Evolutionary conservation across 2,113 vertebrate genomes (phyloP).

Genomic region (Entosphenus tridentatus): DNA sequence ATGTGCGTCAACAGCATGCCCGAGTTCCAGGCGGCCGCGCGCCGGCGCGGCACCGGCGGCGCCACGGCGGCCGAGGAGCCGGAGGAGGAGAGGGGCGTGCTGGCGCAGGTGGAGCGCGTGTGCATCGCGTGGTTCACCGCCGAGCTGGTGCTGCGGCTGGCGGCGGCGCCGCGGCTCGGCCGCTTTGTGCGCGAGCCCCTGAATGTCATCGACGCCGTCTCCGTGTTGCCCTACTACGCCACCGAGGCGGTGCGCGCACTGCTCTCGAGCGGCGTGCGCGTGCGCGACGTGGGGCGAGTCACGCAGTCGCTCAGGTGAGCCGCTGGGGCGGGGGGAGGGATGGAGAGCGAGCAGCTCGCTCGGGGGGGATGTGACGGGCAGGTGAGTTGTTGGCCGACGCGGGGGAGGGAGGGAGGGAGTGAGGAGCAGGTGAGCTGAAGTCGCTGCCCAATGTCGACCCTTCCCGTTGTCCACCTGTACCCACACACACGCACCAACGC

Average conservation of each 20-base stretch:
- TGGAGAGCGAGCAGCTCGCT: too few relatives aligned
- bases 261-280: slow-evolving; percentile 31
- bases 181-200: slow-evolving; percentile 74
- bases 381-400: too few relatives aligned
- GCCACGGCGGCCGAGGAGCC: slow-evolving; percentile 36
- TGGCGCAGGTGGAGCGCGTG: slow-evolving; percentile 59
- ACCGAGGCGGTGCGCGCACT: slow-evolving; percentile 45
- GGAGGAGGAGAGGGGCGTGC: slow-evolving; percentile 11
- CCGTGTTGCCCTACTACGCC: slow-evolving; percentile 69
- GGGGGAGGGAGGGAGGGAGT: too few relatives aligned
- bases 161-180: slow-evolving; percentile 56
- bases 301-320: slow-evolving; percentile 48
- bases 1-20: slow-evolving; percentile 94
- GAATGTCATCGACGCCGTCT: slow-evolving; percentile 74
- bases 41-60: slow-evolving; percentile 27
- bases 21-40: slow-evolving; percentile 52
- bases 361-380: too few relatives aligned
- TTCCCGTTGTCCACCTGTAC: too few relatives aligned
- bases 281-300: slow-evolving; percentile 54
- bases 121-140: slow-evolving; percentile 95
- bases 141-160: slow-evolving; percentile 59
- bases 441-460: too few relatives aligned
- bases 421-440: too few relatives aligned
- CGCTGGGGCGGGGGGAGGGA: too few relatives aligned
- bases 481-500: too few relatives aligned